Conservation (phyloP, 2,797 vertebrate genomes). For the Argentina silus region DNA sequence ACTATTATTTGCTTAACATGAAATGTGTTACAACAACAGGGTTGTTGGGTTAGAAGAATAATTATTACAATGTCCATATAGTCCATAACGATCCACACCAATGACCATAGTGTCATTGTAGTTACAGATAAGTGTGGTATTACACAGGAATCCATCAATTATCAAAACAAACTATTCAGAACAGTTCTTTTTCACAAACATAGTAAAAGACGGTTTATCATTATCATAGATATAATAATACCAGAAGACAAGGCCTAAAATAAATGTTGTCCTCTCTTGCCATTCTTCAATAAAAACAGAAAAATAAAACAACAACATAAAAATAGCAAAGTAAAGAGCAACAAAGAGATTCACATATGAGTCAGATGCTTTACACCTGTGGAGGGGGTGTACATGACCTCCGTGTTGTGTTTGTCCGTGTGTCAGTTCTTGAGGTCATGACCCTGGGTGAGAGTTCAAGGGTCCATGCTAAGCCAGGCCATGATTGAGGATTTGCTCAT, state of each 20-base stretch:
- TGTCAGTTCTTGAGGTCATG: background rate
- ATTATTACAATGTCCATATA: slow-evolving; percentile 64
- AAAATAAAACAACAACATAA: slow-evolving; percentile 16
- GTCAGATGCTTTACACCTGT: slow-evolving; percentile 35
- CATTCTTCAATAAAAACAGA: slow-evolving; percentile 63
- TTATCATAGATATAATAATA: slow-evolving; percentile 63
- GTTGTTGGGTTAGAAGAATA: slow-evolving; percentile 53
- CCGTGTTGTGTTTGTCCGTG: background rate
- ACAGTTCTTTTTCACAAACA: slow-evolving; percentile 73
- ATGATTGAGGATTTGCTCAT: background rate
- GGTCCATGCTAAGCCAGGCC: background rate
- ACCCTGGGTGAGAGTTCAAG: background rate
- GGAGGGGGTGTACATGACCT: slow-evolving; percentile 10
- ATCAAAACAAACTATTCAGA: slow-evolving; percentile 74
- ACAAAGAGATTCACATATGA: slow-evolving; percentile 65
- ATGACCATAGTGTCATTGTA: slow-evolving; percentile 24
- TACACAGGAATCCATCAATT: slow-evolving; percentile 81
- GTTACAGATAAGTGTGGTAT: slow-evolving; percentile 57
- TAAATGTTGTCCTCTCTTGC: slow-evolving; percentile 57
- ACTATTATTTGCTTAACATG: slow-evolving; percentile 33
- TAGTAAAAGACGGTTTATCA: slow-evolving; percentile 73
- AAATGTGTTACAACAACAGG: slow-evolving; percentile 53
- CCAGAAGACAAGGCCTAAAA: slow-evolving; percentile 69
- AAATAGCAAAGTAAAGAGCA: slow-evolving; percentile 67
- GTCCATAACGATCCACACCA: slow-evolving; percentile 46